Evolutionary conservation across 2,797 vertebrate genomes (phyloP).

Genomic region (Anableps anableps): DNA sequence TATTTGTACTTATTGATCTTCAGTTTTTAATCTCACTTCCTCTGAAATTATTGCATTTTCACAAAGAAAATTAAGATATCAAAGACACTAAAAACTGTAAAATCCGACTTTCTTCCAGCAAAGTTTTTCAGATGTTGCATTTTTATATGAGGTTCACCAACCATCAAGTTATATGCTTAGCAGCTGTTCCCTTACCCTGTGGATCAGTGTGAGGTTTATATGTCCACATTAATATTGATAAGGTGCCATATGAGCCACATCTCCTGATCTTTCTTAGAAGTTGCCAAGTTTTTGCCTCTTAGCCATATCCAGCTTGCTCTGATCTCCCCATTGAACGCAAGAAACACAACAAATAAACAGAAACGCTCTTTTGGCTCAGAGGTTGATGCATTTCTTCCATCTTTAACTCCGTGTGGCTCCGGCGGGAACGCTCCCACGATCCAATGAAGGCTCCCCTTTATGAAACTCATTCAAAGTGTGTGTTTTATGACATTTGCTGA

Average conservation of each 20-base stretch:
- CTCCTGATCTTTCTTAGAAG: slow-evolving; percentile 1
- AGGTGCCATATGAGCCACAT: slow-evolving; percentile 27
- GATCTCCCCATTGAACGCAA: slow-evolving; percentile 15
- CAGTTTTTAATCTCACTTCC: neutral
- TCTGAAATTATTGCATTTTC: neutral
- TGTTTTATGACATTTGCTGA: slow-evolving; percentile 24
- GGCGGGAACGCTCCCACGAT: neutral
- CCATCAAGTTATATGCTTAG: slow-evolving; percentile 3
- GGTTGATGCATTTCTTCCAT: slow-evolving; percentile 24
- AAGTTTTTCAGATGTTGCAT: slow-evolving; percentile 7
- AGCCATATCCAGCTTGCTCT: neutral
- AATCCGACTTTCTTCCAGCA: neutral
- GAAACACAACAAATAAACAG: slow-evolving; percentile 14
- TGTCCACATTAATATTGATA: slow-evolving; percentile 24
- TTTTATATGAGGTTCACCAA: neutral
- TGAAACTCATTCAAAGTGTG: slow-evolving; percentile 18
- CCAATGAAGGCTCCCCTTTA: neutral
- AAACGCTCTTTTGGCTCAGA: slow-evolving; percentile 7
- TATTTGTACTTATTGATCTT: neutral
- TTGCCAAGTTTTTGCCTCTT: slow-evolving; percentile 14
- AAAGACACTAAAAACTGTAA: neutral
- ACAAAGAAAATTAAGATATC: too few species aligned
- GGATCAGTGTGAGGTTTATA: slow-evolving; percentile 15
- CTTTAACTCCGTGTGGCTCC: slow-evolving; percentile 21
- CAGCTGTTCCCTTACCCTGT: slow-evolving; percentile 32